Evolutionary conservation across 35 echinoderm and acorn worm species (phyloP), one percentile per base, ranked within the genome.

Genomic region (Eucidaris tribuloides): DNA sequence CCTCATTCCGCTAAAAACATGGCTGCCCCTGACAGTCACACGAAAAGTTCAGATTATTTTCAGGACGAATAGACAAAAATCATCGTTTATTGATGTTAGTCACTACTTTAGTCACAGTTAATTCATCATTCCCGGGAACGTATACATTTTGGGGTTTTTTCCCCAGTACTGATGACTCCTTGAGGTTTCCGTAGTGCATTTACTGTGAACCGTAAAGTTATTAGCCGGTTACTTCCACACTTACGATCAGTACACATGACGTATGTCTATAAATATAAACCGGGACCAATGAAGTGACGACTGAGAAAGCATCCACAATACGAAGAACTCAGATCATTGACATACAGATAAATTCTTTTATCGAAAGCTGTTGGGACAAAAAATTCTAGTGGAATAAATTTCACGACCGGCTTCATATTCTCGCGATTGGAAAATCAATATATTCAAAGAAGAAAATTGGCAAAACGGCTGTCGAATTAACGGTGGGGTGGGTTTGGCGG

Each of bases 381-480:
- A 34, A 64, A 32, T 30, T 64, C 37, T 64, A 27, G 61, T 64
- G 61, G 61, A 64, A 64, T 64, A 64, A n/a, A 64, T 64, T 64
- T 64, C 61, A 64, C 61, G 61, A 64, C 37, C 37, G 61, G 61
- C 5, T 64, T 31, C 17, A 64, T 64, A 34, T 64, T 64, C 61
- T 28, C 61, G 37, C 61, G 61, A 64, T 7, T 64, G 30, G 17
- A 64, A 64, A 64, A 64, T 64, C 61, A 64, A 64, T 64, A 32
- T 27, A 64, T n/a, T n/a, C n/a, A 64, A 34, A 27, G 61, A 32
- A 64, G 37, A 64, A 34, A 27, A 3, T 32, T 34, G 61, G 37
- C 61, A 64, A 64, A 64, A 64, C 37, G 61, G n/a, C n/a, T n/a
- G n/a, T n/a, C n/a, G n/a, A 64, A 32, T 64, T 64, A 64, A 64